Conservation (phyloP, 2,888 invertebrate genomes). For the Bedellia somnulentella region DNA sequence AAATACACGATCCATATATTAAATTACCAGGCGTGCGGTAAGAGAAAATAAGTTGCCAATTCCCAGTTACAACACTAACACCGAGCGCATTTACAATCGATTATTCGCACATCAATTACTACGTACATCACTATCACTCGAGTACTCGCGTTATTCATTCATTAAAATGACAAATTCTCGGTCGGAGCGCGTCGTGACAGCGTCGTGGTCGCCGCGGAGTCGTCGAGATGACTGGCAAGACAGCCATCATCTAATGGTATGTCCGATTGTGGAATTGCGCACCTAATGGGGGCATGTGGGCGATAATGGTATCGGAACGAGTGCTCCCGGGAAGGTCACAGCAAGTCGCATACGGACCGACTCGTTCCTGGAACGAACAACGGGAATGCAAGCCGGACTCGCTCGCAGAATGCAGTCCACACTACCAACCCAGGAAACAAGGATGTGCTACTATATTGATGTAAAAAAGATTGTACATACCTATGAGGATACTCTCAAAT, state of each 20-base stretch:
- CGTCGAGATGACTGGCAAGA: slow-evolving; percentile 24
- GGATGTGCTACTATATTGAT: not conserved
- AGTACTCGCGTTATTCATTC: too few species aligned
- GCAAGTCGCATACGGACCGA: slow-evolving; percentile 19
- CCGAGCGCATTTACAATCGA: too few species aligned
- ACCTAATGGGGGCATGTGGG: slow-evolving; percentile 39
- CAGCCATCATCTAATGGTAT: slow-evolving; percentile 37
- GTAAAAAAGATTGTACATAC: not conserved
- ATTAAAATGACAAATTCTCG: too few species aligned
- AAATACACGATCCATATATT: too few species aligned
- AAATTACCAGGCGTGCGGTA: too few species aligned
- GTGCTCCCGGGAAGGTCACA: slow-evolving; percentile 20
- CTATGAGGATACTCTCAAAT: not conserved
- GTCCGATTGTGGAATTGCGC: slow-evolving; percentile 37
- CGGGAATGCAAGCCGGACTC: slow-evolving; percentile 44
- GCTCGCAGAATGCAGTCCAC: slow-evolving; percentile 14
- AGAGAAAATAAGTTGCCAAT: too few species aligned
- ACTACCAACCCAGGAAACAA: not conserved
- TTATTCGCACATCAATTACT: too few species aligned
- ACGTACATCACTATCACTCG: too few species aligned
- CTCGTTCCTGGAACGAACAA: slow-evolving; percentile 35
- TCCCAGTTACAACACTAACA: too few species aligned
- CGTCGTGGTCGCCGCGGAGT: slow-evolving; percentile 40
- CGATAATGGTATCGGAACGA: slow-evolving; percentile 24
- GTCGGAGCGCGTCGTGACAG: slow-evolving; percentile 20